Evolutionary conservation across 2,113 vertebrate genomes (phyloP), one percentile per base, ranked within the genome.

Genomic region (Neogale vison): DNA sequence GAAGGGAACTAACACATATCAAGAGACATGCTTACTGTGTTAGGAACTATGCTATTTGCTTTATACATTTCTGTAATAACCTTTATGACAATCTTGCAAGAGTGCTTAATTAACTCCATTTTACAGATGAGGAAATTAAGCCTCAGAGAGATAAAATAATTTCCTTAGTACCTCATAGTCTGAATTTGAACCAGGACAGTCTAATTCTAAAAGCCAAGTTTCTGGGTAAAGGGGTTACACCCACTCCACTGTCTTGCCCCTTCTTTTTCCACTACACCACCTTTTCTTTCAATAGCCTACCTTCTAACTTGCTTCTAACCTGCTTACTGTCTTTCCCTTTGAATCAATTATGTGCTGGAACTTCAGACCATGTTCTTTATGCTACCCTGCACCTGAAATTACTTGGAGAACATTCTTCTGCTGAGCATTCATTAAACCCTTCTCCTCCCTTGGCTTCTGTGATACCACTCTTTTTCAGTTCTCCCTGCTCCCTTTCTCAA

Each of bases 111-210:
- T 63, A 88, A 92, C 59, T 83, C 50, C 18, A 72, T 17, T 76
- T 88, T 59, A 76, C 47, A 92, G 83, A 77, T 50, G 47, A 88
- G 82, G 63, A 88, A 82, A 82, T 88, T 79, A 63, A 87, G 65
- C 65, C 65, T 82, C 55, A 34, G 20, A 87, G 72, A 96, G n/a
- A 80, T 34, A 8, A 74, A 94, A 17, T 69, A 34, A 71, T 61
- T 79, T 84, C 42, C 61, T 92, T 34, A 24, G 52, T 34, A 42
- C 18, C n/a, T 50, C n/a, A 59, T 29, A 83, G 61, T 79, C n/a
- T 88, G 39, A 77, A 63, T 65, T 31, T 80, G 42, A 95, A 42
- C 18, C 4, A 36, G 69, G 42, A 71, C 3, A 63, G 23, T 89
- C 50, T 79, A 72, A 84, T 39, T 92, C 59, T 24, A 89, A 84